A percentile compares a stretch with the other conserved stretches of the same genome.
These are phyloP conservation scores for Phrynocephalus forsythii DNA, from an alignment of 2,797 vertebrate species.

Conservation along the genomic window DNA sequence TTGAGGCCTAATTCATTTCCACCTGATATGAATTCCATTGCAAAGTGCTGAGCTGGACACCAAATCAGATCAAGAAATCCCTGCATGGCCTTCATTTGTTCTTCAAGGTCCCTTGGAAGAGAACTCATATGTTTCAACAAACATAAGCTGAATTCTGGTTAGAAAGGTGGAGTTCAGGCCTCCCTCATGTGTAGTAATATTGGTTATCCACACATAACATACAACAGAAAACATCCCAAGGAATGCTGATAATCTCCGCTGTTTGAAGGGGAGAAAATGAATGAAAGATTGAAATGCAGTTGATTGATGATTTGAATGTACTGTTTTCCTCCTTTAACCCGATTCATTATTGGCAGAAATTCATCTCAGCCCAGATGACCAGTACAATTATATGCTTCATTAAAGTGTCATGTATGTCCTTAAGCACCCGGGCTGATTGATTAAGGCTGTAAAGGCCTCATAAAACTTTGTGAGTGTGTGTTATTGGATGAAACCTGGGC, in stretches of 20 bases:
- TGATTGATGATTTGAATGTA: not conserved
- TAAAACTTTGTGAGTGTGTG: not conserved
- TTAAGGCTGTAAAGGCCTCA: conserved; percentile 5
- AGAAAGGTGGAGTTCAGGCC: not conserved
- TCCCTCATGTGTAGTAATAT: not conserved
- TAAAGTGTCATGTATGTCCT: conserved; percentile 20
- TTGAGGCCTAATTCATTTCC: too few relatives aligned
- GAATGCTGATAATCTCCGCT: not conserved
- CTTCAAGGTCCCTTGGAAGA: not conserved
- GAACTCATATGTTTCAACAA: not conserved
- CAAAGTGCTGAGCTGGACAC: too few relatives aligned
- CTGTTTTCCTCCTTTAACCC: not conserved
- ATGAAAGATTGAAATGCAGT: not conserved
- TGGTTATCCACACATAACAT: not conserved
- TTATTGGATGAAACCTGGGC: not conserved
- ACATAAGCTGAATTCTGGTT: too few relatives aligned
- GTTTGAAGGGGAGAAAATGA: not conserved
- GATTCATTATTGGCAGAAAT: conserved; percentile 8
- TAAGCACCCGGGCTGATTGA: not conserved
- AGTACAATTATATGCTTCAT: conserved; percentile 13
- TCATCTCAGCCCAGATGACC: conserved; percentile 21
- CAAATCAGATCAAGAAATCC: too few relatives aligned
- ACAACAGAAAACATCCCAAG: not conserved
- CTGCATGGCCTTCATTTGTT: not conserved
- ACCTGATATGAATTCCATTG: too few relatives aligned